Percentiles rank a stretch among this genome's conserved stretches.
Conservation (phyloP, 2,888 invertebrate species). For the Heliconius charithonia region DNA sequence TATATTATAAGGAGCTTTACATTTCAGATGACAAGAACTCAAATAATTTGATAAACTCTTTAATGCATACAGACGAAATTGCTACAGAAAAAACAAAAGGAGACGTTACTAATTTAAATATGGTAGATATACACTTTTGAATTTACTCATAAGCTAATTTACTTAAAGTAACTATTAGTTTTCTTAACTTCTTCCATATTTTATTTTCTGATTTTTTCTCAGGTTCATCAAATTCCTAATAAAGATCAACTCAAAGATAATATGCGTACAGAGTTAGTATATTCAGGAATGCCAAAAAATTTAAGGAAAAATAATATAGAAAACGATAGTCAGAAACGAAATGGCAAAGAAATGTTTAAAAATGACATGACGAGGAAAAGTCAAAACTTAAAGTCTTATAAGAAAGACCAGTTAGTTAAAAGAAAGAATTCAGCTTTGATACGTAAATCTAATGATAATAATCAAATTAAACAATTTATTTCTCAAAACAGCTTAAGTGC, state of each 20-base stretch:
- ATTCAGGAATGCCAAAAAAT: not conserved
- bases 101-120: not conserved
- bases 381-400: not conserved
- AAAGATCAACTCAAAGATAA: not conserved
- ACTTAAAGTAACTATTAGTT: not conserved
- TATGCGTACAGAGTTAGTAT: not conserved
- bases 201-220: not conserved
- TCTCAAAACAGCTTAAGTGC: not conserved
- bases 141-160: not conserved
- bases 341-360: not conserved
- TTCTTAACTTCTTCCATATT: not conserved
- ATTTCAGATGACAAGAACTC: constrained; percentile 7
- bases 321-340: not conserved
- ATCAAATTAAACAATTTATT: constrained; percentile 5
- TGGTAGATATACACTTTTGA: not conserved
- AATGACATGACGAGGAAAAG: constrained; percentile 3
- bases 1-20: not conserved
- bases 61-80: not conserved
- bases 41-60: not conserved
- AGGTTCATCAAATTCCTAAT: not conserved
- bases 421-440: constrained; percentile 4
- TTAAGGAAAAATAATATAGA: constrained; percentile 9
- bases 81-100: constrained; percentile 9
- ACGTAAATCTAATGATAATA: constrained; percentile 7
- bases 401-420: constrained; percentile 16